Evolutionary conservation across 2,113 vertebrate genomes (phyloP), one percentile per base, ranked within the genome.

Genomic region (Misgurnus anguillicaudatus): DNA sequence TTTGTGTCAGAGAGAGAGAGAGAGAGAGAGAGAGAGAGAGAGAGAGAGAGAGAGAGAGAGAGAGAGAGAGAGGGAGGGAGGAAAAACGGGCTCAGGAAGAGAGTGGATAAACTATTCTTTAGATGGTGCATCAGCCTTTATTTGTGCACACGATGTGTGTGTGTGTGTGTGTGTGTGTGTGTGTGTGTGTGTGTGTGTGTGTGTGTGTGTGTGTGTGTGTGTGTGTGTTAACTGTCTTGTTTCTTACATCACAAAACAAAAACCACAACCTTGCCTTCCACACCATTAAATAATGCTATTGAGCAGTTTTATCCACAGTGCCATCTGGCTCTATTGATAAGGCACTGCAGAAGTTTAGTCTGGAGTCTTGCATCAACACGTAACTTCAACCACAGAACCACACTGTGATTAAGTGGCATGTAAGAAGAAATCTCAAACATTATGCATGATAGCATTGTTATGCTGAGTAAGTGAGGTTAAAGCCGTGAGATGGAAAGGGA

Each of bases 401-500:
- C 75, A 60, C 9, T 0, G 60, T 48, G 60, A 75, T 75, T 75
- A 74, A 74, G 3, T 36, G 13, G 41, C 41, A 62, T 61, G 57
- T 74, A 39, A 24, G 42, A 53, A 72, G 36, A 51, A 48, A 38
- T 73, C 5, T 53, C 53, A 24, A 74, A 13, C 62, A 14, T 42
- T 62, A 41, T 55, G 72, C 41, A 10, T 31, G 9, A 74, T 47
- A 74, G 9, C 41, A 16, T 42, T 58, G 41, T 72, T 21, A 72
- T 13, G 57, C 57, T 16, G 48, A 77, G 65, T 70, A 75, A 58
- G 36, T 57, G 16, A 76, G 81, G 72, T 65, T 51, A 72, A 76
- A 79, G 64, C 57, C 69, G 67, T 77, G 73, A 80, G 66, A 80
- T 68, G 83, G 79, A 85, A 82, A 73, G 74, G 84, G 84, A 83